Evolutionary conservation across 2,797 vertebrate species (phyloP).

Genomic region (Cuniculus paca): DNA sequence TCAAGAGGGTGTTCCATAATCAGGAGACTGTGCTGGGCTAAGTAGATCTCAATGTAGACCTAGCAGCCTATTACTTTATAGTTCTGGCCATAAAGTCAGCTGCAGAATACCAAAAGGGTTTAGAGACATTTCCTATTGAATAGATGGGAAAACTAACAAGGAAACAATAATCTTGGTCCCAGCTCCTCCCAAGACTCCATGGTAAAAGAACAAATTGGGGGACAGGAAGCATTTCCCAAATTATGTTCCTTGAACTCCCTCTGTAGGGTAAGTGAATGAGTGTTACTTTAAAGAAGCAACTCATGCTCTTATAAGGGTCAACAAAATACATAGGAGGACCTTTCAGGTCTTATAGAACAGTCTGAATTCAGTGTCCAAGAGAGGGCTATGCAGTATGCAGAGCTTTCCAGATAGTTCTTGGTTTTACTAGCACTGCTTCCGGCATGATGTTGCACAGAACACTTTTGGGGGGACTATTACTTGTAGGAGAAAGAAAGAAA

Average conservation of each 20-base stretch:
- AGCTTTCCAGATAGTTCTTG: neutral
- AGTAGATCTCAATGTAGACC: neutral
- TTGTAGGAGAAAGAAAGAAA: neutral
- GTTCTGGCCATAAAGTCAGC: neutral
- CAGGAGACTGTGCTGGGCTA: neutral
- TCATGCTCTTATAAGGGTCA: neutral
- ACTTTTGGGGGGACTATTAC: neutral
- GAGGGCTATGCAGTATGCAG: neutral
- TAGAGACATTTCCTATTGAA: constrained; percentile 1
- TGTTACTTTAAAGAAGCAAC: neutral
- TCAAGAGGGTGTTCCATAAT: neutral
- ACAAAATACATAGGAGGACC: neutral
- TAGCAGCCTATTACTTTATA: neutral
- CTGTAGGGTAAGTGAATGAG: neutral
- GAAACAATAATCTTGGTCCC: neutral
- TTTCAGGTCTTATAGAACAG: neutral
- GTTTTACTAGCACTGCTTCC: neutral
- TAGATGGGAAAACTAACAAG: constrained; percentile 1
- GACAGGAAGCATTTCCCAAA: neutral
- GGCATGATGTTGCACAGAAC: neutral
- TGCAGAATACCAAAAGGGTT: neutral
- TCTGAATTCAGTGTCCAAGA: neutral
- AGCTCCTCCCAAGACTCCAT: neutral
- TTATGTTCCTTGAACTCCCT: neutral
- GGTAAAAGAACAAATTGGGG: neutral